A percentile compares a stretch with the other conserved stretches of the same genome.
phyloP scores from a whole-genome alignment of 2,113 vertebrate species.

The Myocastor coypus region DNA sequence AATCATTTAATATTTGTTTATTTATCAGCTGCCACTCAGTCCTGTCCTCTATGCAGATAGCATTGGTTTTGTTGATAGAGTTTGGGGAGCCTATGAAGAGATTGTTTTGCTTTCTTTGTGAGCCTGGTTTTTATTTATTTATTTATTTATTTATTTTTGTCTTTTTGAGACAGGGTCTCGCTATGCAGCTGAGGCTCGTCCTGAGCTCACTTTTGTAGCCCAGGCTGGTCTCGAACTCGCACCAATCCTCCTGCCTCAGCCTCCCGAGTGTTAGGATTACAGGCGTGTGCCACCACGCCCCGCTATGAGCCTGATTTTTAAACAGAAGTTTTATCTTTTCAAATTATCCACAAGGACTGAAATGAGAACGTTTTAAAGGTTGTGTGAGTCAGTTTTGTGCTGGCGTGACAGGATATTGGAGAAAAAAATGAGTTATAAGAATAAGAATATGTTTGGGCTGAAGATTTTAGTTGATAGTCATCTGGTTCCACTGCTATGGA shows the following conservation, averaged over 20 bases:
- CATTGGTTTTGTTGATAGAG: neutral
- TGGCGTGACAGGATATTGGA: neutral
- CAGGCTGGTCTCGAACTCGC: too few species aligned
- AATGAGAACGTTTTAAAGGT: neutral
- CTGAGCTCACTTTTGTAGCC: too few species aligned
- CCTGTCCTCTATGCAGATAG: neutral
- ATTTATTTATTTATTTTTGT: too few species aligned
- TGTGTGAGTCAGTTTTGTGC: neutral
- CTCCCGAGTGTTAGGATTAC: too few species aligned
- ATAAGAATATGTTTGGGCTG: neutral
- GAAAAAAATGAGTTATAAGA: neutral
- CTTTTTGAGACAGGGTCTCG: too few species aligned
- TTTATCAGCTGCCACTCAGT: neutral
- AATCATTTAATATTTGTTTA: conserved; percentile 50
- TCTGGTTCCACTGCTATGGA: neutral
- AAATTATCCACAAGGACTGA: conserved; percentile 12
- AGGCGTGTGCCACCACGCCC: too few species aligned
- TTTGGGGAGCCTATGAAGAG: neutral
- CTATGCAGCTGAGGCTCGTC: too few species aligned
- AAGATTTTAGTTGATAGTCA: neutral
- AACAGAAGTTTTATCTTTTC: neutral
- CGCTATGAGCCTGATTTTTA: conserved; percentile 43
- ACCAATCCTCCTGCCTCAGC: too few species aligned
- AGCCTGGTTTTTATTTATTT: too few species aligned
- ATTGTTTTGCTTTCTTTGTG: neutral